These are phyloP conservation scores for Aromia moschata DNA, from an alignment of 2,888 invertebrate species.

Conservation along the genomic window DNA sequence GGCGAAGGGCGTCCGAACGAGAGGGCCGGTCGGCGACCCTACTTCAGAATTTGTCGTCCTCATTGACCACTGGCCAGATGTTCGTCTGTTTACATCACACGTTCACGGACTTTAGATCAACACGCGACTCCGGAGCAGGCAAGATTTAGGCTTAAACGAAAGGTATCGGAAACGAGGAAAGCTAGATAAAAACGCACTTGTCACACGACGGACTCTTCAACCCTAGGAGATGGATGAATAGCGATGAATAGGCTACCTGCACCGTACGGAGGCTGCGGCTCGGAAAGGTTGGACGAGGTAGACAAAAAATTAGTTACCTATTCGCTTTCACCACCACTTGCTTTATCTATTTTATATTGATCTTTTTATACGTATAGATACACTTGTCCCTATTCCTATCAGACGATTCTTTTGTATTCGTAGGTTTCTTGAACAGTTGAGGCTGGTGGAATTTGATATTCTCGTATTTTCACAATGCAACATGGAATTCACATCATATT, in stretches of 20 bases:
- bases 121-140: constrained; percentile 19
- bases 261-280: constrained; percentile 31
- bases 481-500: no score
- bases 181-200: constrained; percentile 21
- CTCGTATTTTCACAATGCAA: no score
- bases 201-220: constrained; percentile 8
- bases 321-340: constrained; percentile 1
- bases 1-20: constrained; percentile 36
- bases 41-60: constrained; percentile 28
- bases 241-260: constrained; percentile 37
- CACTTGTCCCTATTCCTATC: no score
- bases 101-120: constrained; percentile 21
- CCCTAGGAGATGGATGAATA: constrained; percentile 12
- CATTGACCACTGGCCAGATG: constrained; percentile 41
- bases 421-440: no score
- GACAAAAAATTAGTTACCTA: constrained; percentile 17
- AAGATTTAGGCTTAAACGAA: constrained; percentile 7
- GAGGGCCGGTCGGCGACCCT: constrained; percentile 33
- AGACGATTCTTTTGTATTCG: no score
- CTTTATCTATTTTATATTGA: no score
- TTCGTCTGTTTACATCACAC: constrained; percentile 30
- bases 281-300: constrained; percentile 21
- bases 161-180: constrained; percentile 8
- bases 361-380: no score
- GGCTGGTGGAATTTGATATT: no score